Base-by-base conservation (phyloP, 2,888 invertebrate genomes). In the Byasa hedistus region DNA sequence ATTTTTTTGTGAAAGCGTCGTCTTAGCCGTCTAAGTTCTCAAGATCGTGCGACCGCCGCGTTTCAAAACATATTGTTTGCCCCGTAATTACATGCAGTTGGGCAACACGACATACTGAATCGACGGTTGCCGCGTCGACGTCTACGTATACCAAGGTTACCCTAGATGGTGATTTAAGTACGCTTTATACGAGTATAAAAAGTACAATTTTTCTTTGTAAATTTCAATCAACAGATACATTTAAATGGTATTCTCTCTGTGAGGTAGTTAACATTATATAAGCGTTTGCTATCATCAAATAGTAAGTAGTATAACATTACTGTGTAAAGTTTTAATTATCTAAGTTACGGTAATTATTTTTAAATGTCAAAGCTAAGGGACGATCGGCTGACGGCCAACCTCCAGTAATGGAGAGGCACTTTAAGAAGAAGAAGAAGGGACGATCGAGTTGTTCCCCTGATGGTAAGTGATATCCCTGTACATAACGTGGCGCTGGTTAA, bases 21-120 rank as follows among this genome's bases (percentile, higher is more conserved):
- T 79, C 74, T 77, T 77, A 79, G 56, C 65, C 65, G 32, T 65
- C 27, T 68, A 75, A 36, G 59, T 63, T 66, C 66, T 79, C 82
- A 84, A 85, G 84, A 84, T 82, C 86, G 86, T 87, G 86, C 74
- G 85, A 84, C 76, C 72, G 69, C 69, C 55, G 57, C 69, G 76
- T 87, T 87, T 76, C 86, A 82, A 85, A 81, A 87, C 76, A 73
- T 74, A 86, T 86, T 86, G 87, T 85, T 81, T 80, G 82, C 79
- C 75, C 75, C 77, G 71, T 79, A 82, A 86, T 85, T 85, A 80
- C 75, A 69, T 70, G 68, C 70, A 70, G 77, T 86, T 82, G 77
- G 70, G 82, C 75, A 83, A 85, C 69, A 56, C 56, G 69, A 69
- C 71, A 72, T 69, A 72, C 71, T 61, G 66, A 61, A 60, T 62